A percentile compares a stretch with the other conserved stretches of the same genome.
Evolutionary conservation across 2,888 invertebrate genomes (phyloP).

Genomic region (Apamea sordens): DNA sequence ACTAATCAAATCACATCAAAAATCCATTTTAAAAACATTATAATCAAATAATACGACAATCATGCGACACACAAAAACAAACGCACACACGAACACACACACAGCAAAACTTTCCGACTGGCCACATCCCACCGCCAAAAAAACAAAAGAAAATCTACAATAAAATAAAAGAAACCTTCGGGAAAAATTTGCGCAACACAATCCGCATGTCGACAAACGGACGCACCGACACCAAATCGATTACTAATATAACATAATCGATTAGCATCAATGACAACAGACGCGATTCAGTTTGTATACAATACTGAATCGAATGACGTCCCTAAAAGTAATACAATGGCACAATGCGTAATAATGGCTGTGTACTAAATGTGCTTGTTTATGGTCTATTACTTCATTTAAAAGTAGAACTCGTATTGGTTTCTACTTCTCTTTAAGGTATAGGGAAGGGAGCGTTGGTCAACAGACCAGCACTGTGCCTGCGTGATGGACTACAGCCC

Average conservation of each 20-base stretch:
- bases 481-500: neutral
- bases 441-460: neutral
- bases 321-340: slow-evolving; percentile 64
- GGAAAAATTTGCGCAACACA: slow-evolving; percentile 50
- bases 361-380: slow-evolving; percentile 48
- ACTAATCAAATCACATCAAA: neutral
- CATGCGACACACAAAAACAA: slow-evolving; percentile 2
- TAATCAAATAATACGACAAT: neutral
- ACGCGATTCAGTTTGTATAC: slow-evolving; percentile 32
- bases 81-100: slow-evolving; percentile 11
- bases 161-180: slow-evolving; percentile 50
- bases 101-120: neutral
- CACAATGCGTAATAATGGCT: slow-evolving; percentile 63
- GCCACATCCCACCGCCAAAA: neutral
- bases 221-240: slow-evolving; percentile 43
- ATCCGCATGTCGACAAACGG: slow-evolving; percentile 53
- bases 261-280: slow-evolving; percentile 40
- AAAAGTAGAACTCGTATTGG: slow-evolving; percentile 6
- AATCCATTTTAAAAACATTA: neutral
- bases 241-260: slow-evolving; percentile 53
- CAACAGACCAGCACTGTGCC: neutral
- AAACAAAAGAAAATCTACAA: slow-evolving; percentile 4
- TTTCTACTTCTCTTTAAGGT: slow-evolving; percentile 6
- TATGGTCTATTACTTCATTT: slow-evolving; percentile 44
- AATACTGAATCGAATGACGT: slow-evolving; percentile 55